phyloP scores from a whole-genome alignment of 2,888 invertebrate species.

The Ochropacha duplaris region DNA sequence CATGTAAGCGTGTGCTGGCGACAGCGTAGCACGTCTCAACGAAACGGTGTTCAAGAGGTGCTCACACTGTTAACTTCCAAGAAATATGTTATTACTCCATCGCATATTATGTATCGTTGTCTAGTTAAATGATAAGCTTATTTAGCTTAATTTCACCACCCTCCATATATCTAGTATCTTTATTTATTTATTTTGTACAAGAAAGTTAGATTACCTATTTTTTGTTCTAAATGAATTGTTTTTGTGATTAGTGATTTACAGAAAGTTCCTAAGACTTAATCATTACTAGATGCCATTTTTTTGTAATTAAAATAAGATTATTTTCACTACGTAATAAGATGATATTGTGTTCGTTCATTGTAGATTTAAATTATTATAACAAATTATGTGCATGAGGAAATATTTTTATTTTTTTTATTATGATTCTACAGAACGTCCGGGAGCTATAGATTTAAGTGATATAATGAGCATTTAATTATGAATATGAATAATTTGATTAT shows the following conservation, averaged over 20 bases:
- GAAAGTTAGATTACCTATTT: constrained; percentile 6
- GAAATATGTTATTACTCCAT: constrained; percentile 22
- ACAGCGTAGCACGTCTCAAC: constrained; percentile 16
- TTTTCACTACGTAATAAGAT: constrained; percentile 46
- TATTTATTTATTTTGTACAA: constrained; percentile 8
- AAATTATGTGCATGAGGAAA: constrained; percentile 29
- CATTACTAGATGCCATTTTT: constrained; percentile 72
- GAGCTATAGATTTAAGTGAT: constrained; percentile 30
- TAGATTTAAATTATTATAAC: constrained; percentile 31
- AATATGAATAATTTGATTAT: constrained; percentile 13
- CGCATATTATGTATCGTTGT: constrained; percentile 19
- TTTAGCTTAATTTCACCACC: constrained; percentile 7
- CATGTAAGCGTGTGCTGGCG: not conserved
- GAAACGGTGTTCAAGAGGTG: constrained; percentile 51
- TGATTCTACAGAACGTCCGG: constrained; percentile 22
- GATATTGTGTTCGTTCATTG: constrained; percentile 53
- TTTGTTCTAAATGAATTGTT: constrained; percentile 30
- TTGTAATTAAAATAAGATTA: constrained; percentile 42
- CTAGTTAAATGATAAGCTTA: constrained; percentile 18
- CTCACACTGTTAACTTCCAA: constrained; percentile 27
- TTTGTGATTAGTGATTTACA: constrained; percentile 61
- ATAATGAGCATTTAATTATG: constrained; percentile 28
- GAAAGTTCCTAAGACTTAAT: constrained; percentile 76
- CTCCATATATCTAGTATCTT: constrained; percentile 18
- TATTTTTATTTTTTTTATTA: constrained; percentile 20